phyloP scores from a whole-genome alignment of 2,797 vertebrate species.

The Tinamus major region DNA sequence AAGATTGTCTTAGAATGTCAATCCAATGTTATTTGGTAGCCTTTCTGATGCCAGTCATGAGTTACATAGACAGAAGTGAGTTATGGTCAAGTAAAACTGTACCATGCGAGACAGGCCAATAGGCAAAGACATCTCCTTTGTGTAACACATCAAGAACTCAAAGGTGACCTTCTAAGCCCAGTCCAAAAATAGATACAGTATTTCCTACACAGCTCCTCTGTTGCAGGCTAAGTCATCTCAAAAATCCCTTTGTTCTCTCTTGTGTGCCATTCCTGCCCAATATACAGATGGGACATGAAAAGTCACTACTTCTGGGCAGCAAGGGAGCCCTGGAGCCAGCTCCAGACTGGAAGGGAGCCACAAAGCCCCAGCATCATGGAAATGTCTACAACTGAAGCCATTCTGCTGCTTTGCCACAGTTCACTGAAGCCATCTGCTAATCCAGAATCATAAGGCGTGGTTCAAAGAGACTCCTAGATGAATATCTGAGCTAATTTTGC shows the following conservation, averaged over 20 bases:
- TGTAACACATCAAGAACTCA: neutral
- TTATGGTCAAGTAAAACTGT: neutral
- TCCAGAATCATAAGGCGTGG: neutral
- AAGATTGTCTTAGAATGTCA: neutral
- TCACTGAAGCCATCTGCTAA: neutral
- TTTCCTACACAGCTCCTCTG: neutral
- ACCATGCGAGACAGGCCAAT: neutral
- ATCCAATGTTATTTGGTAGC: neutral
- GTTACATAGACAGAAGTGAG: neutral
- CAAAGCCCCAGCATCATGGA: neutral
- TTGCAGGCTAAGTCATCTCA: neutral
- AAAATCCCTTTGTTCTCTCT: neutral
- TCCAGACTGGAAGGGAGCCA: neutral
- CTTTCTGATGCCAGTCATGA: neutral
- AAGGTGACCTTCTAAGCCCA: neutral
- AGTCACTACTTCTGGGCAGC: neutral
- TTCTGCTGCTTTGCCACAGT: neutral
- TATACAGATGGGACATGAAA: neutral
- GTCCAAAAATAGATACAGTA: fast-evolving
- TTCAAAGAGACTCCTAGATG: neutral
- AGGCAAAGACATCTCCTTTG: neutral
- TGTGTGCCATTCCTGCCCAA: fast-evolving
- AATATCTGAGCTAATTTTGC: neutral
- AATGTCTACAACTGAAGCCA: neutral
- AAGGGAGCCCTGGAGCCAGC: neutral